Evolutionary conservation across 2,888 invertebrate species (phyloP), one percentile per base, ranked within the genome.

Genomic region (Leptopilina drosophilae): DNA sequence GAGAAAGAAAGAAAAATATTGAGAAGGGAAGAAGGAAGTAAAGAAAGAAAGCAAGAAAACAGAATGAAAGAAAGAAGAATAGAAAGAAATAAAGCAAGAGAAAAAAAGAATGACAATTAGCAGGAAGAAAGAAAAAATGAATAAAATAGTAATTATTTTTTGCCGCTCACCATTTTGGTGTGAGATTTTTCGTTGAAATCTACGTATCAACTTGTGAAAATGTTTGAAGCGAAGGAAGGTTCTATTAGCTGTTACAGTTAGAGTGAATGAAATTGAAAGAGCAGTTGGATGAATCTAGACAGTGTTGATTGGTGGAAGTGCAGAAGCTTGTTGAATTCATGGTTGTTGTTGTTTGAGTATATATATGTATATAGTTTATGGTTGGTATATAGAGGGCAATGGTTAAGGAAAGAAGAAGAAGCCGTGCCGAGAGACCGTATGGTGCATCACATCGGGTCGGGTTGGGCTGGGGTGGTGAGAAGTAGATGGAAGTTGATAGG

Each of bases 401-500:
- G 42, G 42, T 42, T 15, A 42, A 33, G 46, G 42, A 40, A 42
- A 12, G 40, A 46, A 66, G 46, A 66, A 42, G 66, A 42, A 11
- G 66, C 66, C 42, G 6, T 42, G 14, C 15, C 42, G 4, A 15
- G 4, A 15, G 15, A 46, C 42, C 66, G 14, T 40, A 40, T 73
- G 56, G 40, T 67, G 67, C 69, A 69, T 69, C 33, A 56, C 73
- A 56, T 73, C 73, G 73, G 33, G 56, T 73, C 73, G 73, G 56
- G 73, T 73, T 59, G 56, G 82, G 83, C 80, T 82, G 82, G 83
- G 85, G 86, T 84, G 88, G 88, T 88, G 90, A 89, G 90, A 89
- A 90, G 91, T 87, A 91, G 91, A 91, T 91, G 89, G 90, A 89
- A 88, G 87, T 89, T 89, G 91, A 91, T 91, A 91, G 90, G 88